These are phyloP conservation scores for Lithobates pipiens DNA, from an alignment of 2,797 vertebrate species.

Conservation along the genomic window DNA sequence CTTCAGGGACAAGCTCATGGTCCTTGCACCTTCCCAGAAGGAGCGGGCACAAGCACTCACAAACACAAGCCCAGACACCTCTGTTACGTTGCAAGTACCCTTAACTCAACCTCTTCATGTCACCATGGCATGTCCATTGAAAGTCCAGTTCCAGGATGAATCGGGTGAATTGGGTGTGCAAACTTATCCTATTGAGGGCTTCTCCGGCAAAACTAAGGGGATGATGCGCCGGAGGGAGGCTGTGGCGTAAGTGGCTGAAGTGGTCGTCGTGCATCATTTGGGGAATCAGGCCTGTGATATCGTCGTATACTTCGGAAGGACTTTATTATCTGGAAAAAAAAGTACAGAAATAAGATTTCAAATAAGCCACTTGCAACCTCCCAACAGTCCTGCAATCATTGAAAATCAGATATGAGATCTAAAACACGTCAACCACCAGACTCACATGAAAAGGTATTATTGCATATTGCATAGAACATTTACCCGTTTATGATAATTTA, in stretches of 20 bases:
- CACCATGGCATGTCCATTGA: constrained; percentile 81
- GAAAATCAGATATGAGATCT: too few relatives aligned
- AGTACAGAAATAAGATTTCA: not conserved
- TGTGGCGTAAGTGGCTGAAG: constrained; percentile 19
- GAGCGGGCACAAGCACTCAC: constrained; percentile 24
- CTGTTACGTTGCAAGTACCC: constrained; percentile 65
- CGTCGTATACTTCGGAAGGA: not conserved
- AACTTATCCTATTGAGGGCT: constrained; percentile 17
- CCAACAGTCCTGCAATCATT: too few relatives aligned
- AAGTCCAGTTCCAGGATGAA: constrained; percentile 70
- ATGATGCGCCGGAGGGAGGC: constrained; percentile 43
- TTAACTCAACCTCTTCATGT: constrained; percentile 76
- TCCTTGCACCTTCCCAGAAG: constrained; percentile 64
- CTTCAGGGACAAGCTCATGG: constrained; percentile 92
- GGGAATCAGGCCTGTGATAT: constrained; percentile 17
- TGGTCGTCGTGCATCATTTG: constrained; percentile 46
- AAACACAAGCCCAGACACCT: constrained; percentile 28
- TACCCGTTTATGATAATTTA: too few relatives aligned
- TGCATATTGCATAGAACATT: too few relatives aligned
- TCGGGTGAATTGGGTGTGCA: constrained; percentile 70
- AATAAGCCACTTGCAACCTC: too few relatives aligned
- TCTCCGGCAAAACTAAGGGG: constrained; percentile 10
- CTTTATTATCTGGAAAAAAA: constrained; percentile 45
- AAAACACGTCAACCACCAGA: too few relatives aligned
- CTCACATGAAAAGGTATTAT: too few relatives aligned